Conservation (phyloP, 2,888 invertebrate genomes). For the Quadroppia sp. region DNA sequence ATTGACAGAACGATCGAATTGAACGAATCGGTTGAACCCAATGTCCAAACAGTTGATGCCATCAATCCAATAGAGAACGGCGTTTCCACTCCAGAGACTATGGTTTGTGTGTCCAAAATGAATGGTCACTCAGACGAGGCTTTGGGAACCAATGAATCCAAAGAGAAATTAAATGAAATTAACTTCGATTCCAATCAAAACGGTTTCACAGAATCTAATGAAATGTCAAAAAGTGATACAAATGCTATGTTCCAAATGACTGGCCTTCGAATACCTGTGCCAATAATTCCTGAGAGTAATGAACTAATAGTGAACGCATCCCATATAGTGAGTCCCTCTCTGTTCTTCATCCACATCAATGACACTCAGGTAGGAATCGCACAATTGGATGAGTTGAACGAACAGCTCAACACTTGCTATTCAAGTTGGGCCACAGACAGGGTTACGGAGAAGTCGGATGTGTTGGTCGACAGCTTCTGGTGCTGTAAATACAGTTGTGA, state of each 20-base stretch:
- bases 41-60: too few species aligned
- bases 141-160: not conserved
- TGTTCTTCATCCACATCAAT: constrained; percentile 29
- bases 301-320: constrained; percentile 21
- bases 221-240: not conserved
- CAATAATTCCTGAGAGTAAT: not conserved
- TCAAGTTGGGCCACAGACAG: not conserved
- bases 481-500: constrained; percentile 3
- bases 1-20: too few species aligned
- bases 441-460: not conserved
- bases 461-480: constrained; percentile 22
- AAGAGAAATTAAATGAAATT: not conserved
- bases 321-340: constrained; percentile 30
- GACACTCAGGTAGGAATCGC: constrained; percentile 31
- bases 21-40: too few species aligned
- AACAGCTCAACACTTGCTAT: constrained; percentile 31
- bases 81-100: not conserved
- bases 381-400: constrained; percentile 35
- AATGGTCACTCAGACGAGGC: not conserved
- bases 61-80: too few species aligned
- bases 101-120: not conserved
- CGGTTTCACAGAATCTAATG: not conserved
- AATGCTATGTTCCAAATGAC: too few species aligned
- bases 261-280: not conserved
- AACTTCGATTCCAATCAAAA: not conserved